phyloP scores from a whole-genome alignment of 2,888 invertebrate genomes.

The Crossocerus cetratus region DNA sequence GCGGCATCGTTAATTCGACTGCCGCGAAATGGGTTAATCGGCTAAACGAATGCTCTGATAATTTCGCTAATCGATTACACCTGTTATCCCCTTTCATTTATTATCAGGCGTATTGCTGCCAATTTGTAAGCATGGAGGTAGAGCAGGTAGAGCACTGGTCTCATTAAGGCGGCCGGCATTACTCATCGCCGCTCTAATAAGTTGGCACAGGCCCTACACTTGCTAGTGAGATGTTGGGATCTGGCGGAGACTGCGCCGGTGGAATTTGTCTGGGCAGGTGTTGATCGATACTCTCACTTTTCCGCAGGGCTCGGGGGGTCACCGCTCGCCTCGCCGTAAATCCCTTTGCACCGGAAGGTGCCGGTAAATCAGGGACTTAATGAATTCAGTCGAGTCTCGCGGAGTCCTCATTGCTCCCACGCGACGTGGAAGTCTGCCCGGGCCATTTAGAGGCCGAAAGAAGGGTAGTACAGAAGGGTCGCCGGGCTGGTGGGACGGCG shows the following conservation, averaged over 20 bases:
- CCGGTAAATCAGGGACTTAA: constrained; percentile 74
- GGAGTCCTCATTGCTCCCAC: constrained; percentile 31
- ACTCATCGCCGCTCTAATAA: no score
- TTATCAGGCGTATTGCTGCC: no score
- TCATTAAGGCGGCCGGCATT: no score
- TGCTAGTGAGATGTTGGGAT: no score
- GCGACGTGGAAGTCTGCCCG: constrained; percentile 36
- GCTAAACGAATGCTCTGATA: constrained; percentile 33
- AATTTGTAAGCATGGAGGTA: no score
- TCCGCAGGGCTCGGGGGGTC: constrained; percentile 1
- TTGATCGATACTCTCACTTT: constrained; percentile 1
- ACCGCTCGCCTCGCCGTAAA: constrained; percentile 54
- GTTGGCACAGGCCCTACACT: no score
- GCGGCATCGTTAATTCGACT: constrained; percentile 32
- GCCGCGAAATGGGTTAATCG: constrained; percentile 36
- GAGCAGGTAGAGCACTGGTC: no score
- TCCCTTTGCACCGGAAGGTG: constrained; percentile 72
- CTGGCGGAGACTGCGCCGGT: no score
- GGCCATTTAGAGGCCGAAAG: constrained; percentile 38
- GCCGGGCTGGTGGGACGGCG: constrained; percentile 48
- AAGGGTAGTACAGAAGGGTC: constrained; percentile 26
- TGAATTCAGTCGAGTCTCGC: constrained; percentile 66
- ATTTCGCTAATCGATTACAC: constrained; percentile 43
- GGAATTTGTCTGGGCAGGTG: no score
- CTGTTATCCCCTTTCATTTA: constrained; percentile 29